Percentiles rank a stretch among this genome's conserved stretches.
These are phyloP conservation scores for Cephus spinipes DNA, from an alignment of 2,888 invertebrate species.

Conservation along the genomic window DNA sequence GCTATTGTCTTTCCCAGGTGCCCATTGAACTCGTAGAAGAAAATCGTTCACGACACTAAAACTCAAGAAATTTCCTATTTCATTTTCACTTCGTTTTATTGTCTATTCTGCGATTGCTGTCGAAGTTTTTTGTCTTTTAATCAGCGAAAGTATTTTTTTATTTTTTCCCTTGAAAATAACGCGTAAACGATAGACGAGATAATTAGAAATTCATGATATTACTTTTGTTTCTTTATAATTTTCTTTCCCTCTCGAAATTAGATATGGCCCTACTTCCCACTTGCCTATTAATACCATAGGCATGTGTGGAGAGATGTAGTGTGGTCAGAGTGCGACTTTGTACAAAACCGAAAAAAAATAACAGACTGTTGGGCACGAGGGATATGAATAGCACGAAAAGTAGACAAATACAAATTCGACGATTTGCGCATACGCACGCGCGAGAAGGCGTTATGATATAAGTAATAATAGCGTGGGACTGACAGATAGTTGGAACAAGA, in stretches of 20 bases:
- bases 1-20: not conserved
- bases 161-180: not conserved
- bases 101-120: not conserved
- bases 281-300: not conserved
- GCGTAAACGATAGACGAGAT: not conserved
- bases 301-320: not conserved
- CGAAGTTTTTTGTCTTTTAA: not conserved
- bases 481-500: not conserved
- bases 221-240: not conserved
- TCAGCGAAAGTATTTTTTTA: not conserved
- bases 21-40: not conserved
- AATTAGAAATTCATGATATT: not conserved
- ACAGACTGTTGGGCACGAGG: constrained; percentile 22
- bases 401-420: constrained; percentile 13
- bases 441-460: not conserved
- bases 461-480: not conserved
- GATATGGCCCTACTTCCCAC: not conserved
- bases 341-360: constrained; percentile 36
- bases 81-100: not conserved
- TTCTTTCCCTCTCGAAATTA: not conserved
- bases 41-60: not conserved
- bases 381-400: constrained; percentile 25
- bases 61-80: not conserved
- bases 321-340: constrained; percentile 34
- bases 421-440: constrained; percentile 14